phyloP scores from a whole-genome alignment of 2,797 vertebrate genomes.

The Diplodus sargus region DNA sequence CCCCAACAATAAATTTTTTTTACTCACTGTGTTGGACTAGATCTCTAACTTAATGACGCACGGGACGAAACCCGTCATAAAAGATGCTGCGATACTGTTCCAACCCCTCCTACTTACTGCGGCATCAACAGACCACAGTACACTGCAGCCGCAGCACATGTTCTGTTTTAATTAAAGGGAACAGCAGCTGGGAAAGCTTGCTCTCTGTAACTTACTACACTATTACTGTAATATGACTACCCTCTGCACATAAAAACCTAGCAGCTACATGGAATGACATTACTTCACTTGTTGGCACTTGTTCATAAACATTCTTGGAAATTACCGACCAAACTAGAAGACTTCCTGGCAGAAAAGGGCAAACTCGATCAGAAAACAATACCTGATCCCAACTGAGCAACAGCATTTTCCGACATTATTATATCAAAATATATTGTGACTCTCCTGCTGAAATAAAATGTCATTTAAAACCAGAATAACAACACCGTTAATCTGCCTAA shows the following conservation, averaged over 20 bases:
- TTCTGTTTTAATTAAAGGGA: conserved; percentile 43
- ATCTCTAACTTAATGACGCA: background rate
- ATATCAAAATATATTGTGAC: background rate
- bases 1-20: conserved; percentile 9
- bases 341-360: background rate
- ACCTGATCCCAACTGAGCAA: background rate
- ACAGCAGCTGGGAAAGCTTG: background rate
- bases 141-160: conserved; percentile 22
- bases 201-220: conserved; percentile 2
- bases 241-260: conserved; percentile 12
- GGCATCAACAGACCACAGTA: conserved; percentile 18
- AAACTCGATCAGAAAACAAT: background rate
- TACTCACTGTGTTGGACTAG: background rate
- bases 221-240: background rate
- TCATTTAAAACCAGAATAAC: background rate
- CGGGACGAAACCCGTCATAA: background rate
- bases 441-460: background rate
- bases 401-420: background rate
- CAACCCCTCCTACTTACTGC: background rate
- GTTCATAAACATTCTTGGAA: conserved; percentile 25
- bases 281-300: conserved; percentile 17
- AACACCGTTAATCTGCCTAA: background rate
- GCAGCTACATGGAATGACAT: background rate
- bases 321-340: background rate
- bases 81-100: background rate